Evolutionary conservation across 1,140 invertebrate genomes (phyloP).

Genomic region (Drosophila neocordata): DNA sequence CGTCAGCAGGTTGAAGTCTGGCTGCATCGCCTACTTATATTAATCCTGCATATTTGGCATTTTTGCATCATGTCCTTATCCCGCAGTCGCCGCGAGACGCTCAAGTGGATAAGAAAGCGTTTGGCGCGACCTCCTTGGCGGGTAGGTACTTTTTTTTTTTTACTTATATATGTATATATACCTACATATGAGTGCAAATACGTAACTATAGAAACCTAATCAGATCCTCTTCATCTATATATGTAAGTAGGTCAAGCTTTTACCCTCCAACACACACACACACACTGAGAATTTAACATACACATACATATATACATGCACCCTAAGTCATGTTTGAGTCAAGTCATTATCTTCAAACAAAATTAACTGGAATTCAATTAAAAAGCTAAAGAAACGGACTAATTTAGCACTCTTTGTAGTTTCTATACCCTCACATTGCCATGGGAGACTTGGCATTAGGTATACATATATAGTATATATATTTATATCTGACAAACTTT

Average conservation of each 20-base stretch:
- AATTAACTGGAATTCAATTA: slow-evolving; percentile 56
- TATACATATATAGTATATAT: too few species aligned
- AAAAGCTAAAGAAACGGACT: slow-evolving; percentile 33
- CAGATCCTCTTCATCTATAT: slow-evolving; percentile 18
- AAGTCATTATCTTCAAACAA: slow-evolving; percentile 20
- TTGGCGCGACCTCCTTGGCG: slow-evolving; percentile 54
- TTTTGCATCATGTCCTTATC: slow-evolving; percentile 65
- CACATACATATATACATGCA: background rate
- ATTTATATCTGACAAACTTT: too few species aligned
- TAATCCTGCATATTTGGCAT: slow-evolving; percentile 58
- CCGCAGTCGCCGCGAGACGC: slow-evolving; percentile 58
- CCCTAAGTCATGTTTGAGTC: slow-evolving; percentile 25
- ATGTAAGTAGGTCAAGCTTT: slow-evolving; percentile 49
- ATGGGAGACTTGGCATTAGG: too few species aligned
- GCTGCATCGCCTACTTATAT: slow-evolving; percentile 61
- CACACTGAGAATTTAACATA: background rate
- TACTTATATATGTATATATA: background rate
- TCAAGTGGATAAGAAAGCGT: slow-evolving; percentile 73
- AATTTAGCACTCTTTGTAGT: background rate
- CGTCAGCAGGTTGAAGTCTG: slow-evolving; percentile 58
- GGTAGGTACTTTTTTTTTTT: slow-evolving; percentile 20
- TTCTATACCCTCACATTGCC: background rate
- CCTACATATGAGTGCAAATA: background rate
- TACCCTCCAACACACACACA: background rate
- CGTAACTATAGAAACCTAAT: background rate